These are phyloP conservation scores for Ceyx cyanopectus DNA, from an alignment of 2,113 vertebrate species.

Conservation along the genomic window DNA sequence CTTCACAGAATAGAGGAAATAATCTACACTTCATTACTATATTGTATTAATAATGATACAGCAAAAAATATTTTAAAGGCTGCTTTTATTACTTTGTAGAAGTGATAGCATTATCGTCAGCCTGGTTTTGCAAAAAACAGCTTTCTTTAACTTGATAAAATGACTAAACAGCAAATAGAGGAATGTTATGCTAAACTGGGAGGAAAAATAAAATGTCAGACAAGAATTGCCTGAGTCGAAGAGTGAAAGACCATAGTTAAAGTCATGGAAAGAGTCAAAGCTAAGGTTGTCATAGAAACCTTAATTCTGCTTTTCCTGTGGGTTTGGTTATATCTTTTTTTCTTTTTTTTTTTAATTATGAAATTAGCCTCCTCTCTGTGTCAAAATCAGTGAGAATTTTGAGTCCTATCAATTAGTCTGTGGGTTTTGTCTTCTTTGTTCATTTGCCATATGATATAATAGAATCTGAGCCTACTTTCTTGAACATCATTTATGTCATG, in stretches of 20 bases:
- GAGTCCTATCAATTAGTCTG: not conserved
- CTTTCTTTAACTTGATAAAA: conserved; percentile 7
- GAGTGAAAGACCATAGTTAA: conserved; percentile 25
- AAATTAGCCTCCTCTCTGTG: conserved; percentile 6
- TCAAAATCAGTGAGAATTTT: conserved; percentile 33
- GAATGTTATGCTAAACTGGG: not conserved
- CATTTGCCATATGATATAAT: not conserved
- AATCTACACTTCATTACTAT: not conserved
- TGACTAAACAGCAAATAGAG: not conserved
- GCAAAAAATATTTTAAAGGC: not conserved
- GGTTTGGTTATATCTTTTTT: not conserved
- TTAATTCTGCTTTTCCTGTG: conserved; percentile 10
- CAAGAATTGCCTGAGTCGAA: conserved; percentile 9
- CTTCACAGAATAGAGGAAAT: not conserved
- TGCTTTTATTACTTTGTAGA: not conserved
- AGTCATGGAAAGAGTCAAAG: conserved; percentile 21
- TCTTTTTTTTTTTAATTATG: not conserved
- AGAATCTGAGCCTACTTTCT: not conserved
- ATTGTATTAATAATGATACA: not conserved
- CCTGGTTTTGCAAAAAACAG: not conserved
- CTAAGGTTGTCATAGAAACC: conserved; percentile 43
- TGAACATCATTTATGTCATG: not conserved
- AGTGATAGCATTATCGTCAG: not conserved
- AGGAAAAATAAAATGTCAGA: conserved; percentile 46
- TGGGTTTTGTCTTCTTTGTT: conserved; percentile 5